Evolutionary conservation across 1,140 invertebrate species (phyloP), one percentile per base, ranked within the genome.

Genomic region (Tachypleus tridentatus): DNA sequence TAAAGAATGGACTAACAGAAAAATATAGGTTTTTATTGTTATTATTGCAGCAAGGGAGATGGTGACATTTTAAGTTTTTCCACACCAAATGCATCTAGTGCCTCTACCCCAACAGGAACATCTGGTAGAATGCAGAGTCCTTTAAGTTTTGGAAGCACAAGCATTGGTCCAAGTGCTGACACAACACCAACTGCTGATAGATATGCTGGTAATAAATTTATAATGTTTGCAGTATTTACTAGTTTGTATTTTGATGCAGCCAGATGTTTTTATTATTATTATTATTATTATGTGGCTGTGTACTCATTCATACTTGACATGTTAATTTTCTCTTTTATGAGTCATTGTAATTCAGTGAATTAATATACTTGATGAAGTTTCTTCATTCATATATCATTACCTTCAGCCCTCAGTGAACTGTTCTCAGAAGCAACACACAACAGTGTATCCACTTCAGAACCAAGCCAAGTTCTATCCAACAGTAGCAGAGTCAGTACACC

Each of bases 101-200:
- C 91, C 61, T 88, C 91, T 9, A 93, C 91, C 57, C 91, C 91
- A 4, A 89, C 88, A 57, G 86, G 78, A 10, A 85, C 66, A 85
- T 83, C 60, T 4, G 60, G 62, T 48, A 61, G 61, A 52, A 60
- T 70, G 49, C 66, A 61, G 8, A 69, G 70, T 59, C 67, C 70
- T n/a, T 61, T 10, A 53, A 64, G 63, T 57, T 48, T 63, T 9
- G 67, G 61, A 51, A 68, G 57, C 9, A 9, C n/a, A 10, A 29
- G 29, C 29, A 54, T n/a, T 48, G 58, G 52, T 48, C 71, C 50
- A 61, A 58, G 4, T 8, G 58, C 8, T 50, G 51, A 52, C 4
- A 67, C 77, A 76, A 67, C 78, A 76, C 58, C 66, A 1, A 60
- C 8, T 60, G 58, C 11, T 9, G 11, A 9, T 9, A 7, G 7